phyloP scores from a whole-genome alignment of 2,888 invertebrate genomes.

The Eulithis prunata region DNA sequence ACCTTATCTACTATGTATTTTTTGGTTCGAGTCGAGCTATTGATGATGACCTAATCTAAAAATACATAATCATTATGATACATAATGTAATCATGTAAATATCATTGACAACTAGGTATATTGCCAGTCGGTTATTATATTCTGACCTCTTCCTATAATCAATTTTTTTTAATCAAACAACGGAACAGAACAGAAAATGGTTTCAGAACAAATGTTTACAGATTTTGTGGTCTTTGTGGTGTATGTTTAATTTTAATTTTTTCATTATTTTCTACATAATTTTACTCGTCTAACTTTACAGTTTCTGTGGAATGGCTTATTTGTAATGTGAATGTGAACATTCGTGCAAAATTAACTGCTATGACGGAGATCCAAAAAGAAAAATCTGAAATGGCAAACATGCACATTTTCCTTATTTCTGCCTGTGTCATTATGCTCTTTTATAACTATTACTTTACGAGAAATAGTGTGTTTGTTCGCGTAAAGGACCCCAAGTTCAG shows the following conservation, averaged over 20 bases:
- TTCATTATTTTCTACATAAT: neutral
- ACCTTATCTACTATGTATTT: no score
- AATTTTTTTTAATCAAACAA: no score
- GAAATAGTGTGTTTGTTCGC: slow-evolving; percentile 41
- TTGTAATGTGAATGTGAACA: neutral
- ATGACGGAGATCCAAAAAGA: slow-evolving; percentile 51
- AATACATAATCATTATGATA: no score
- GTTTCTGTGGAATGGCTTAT: neutral
- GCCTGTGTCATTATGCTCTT: slow-evolving; percentile 47
- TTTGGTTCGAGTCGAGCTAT: no score
- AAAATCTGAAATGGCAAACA: slow-evolving; percentile 51
- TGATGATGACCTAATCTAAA: no score
- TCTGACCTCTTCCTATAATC: no score
- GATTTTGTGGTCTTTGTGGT: neutral
- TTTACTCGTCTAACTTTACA: no score
- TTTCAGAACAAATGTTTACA: no score
- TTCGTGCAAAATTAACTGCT: slow-evolving; percentile 18
- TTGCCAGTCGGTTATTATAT: no score
- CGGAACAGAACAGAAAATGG: no score
- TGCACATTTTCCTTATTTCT: slow-evolving; percentile 52
- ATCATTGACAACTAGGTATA: no score
- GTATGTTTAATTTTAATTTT: neutral
- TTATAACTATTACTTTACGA: slow-evolving; percentile 50
- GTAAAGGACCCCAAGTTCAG: slow-evolving; percentile 57
- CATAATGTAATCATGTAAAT: no score